A percentile compares a stretch with the other conserved stretches of the same genome.
These are phyloP conservation scores for Grammomys surdaster DNA, from an alignment of 2,113 vertebrate genomes.

Conservation along the genomic window DNA sequence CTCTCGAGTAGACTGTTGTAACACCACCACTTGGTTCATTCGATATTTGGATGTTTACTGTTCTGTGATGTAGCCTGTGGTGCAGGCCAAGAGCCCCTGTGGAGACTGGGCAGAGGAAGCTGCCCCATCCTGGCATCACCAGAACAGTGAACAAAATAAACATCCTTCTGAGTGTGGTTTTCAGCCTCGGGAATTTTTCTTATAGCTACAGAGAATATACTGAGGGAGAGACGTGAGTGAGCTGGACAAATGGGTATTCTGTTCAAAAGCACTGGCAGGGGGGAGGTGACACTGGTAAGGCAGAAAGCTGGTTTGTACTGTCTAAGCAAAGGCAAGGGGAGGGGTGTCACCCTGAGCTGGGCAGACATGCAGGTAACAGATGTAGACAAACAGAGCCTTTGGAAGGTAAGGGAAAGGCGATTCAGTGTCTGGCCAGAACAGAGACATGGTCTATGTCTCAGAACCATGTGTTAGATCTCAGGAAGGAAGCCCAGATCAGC, in stretches of 20 bases:
- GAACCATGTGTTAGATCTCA: not conserved
- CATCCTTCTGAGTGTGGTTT: not conserved
- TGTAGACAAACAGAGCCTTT: not conserved
- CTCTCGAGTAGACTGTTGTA: not conserved
- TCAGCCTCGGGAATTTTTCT: not conserved
- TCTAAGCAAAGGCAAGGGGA: not conserved
- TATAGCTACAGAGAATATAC: not conserved
- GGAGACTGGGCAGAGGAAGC: not conserved
- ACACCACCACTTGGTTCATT: not conserved
- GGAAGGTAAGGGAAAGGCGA: not conserved
- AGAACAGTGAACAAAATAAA: not conserved
- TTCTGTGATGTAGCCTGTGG: not conserved
- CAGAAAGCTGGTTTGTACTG: not conserved
- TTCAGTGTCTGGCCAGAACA: fast-evolving
- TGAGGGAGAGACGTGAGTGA: not conserved
- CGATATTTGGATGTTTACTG: too few relatives aligned
- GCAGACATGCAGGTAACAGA: not conserved
- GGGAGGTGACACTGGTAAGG: not conserved
- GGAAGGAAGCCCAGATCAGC: not conserved
- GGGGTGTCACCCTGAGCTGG: not conserved
- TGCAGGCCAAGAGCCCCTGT: not conserved
- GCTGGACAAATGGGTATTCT: not conserved
- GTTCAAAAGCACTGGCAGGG: not conserved
- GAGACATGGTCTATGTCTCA: not conserved
- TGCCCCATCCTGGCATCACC: not conserved